Evolutionary conservation across 2,888 invertebrate genomes (phyloP).

Genomic region (Augochlorella aurata): DNA sequence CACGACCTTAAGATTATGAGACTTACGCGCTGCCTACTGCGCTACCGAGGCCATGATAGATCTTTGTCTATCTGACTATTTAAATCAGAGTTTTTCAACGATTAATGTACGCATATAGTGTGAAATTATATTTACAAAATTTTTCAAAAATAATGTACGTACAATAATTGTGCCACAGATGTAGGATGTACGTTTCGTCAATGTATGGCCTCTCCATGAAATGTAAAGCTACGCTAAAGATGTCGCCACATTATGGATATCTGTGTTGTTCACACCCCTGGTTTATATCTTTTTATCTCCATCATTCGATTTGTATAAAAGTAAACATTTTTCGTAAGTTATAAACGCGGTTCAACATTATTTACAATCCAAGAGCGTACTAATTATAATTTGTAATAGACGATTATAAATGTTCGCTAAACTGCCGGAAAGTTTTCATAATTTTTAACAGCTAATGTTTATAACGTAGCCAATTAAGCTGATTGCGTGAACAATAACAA

Average conservation of each 20-base stretch:
- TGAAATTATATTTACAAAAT: not conserved
- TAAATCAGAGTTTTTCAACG: not conserved
- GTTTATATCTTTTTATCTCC: not conserved
- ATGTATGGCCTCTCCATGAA: not conserved
- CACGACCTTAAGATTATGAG: constrained; percentile 89
- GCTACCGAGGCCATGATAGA: constrained; percentile 73
- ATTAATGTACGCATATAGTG: not conserved
- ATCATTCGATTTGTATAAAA: not conserved
- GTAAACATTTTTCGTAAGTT: not conserved
- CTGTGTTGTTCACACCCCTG: not conserved
- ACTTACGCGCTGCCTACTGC: constrained; percentile 80
- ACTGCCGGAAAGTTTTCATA: not conserved
- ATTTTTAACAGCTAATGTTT: not conserved
- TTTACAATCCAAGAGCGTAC: not conserved
- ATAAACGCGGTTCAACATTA: not conserved
- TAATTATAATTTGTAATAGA: not conserved
- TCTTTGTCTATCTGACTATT: not conserved
- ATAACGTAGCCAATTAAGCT: not conserved
- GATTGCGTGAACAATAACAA: not conserved
- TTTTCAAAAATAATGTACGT: not conserved
- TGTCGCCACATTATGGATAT: constrained; percentile 36
- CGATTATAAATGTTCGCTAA: not conserved
- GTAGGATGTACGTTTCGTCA: not conserved
- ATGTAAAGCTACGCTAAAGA: constrained; percentile 4
- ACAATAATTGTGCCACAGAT: not conserved